Conservation (phyloP, 2,797 vertebrate species). For the Semaprochilodus insignis region DNA sequence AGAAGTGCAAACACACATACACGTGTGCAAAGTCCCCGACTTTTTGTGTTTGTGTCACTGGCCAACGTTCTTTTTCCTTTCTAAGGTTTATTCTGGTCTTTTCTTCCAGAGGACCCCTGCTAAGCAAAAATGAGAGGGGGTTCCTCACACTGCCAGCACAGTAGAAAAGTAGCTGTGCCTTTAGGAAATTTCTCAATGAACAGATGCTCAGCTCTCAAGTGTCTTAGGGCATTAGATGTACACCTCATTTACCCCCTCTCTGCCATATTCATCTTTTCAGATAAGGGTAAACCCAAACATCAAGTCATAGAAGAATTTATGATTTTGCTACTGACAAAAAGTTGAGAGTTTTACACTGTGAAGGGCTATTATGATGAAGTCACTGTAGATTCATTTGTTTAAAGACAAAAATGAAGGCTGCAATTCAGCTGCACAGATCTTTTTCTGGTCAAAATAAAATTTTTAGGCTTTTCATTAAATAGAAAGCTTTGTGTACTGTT, state of each 20-base stretch:
- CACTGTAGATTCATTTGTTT: not conserved
- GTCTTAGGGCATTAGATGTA: not conserved
- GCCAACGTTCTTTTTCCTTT: slow-evolving; percentile 57
- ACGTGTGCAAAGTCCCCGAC: not conserved
- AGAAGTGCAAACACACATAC: slow-evolving; percentile 11
- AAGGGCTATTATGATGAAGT: no score
- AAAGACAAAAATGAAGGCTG: no score
- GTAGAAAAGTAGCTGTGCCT: not conserved
- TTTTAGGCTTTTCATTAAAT: no score
- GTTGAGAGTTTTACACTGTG: no score
- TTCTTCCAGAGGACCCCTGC: slow-evolving; percentile 21
- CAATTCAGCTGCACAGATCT: no score
- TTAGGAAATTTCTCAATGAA: not conserved
- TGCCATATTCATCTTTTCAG: not conserved
- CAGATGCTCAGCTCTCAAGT: not conserved
- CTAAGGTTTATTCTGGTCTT: slow-evolving; percentile 41
- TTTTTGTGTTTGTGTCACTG: slow-evolving; percentile 12
- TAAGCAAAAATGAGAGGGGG: not conserved
- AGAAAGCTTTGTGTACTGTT: no score
- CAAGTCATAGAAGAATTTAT: not conserved
- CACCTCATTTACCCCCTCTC: not conserved
- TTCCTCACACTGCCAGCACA: not conserved
- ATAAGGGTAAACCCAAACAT: not conserved
- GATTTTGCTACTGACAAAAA: not conserved
- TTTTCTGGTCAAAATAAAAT: no score